These are phyloP conservation scores for Castor canadensis DNA, from an alignment of 2,113 vertebrate genomes.

Conservation along the genomic window DNA sequence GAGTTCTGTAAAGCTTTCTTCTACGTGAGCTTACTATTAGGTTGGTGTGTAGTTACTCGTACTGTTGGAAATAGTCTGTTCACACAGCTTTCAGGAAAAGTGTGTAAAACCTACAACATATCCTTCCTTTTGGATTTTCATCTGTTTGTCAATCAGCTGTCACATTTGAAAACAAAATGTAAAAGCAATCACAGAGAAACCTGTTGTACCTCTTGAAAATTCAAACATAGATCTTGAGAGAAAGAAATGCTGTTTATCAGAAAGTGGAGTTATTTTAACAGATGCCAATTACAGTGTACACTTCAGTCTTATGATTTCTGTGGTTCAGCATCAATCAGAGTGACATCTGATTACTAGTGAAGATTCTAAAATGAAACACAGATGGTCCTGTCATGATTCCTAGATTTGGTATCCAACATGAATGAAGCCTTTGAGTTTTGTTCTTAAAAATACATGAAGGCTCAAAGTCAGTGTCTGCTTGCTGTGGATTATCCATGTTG, in stretches of 20 bases:
- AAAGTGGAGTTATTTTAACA: background rate
- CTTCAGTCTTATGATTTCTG: background rate
- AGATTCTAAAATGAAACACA: background rate
- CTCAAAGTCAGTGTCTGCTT: background rate
- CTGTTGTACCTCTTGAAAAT: background rate
- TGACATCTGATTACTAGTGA: background rate
- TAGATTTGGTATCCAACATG: background rate
- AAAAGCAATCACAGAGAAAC: constrained; percentile 18
- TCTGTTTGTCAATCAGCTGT: constrained; percentile 38
- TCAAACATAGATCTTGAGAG: background rate
- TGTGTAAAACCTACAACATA: constrained; percentile 52
- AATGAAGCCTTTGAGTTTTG: background rate
- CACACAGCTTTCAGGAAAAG: constrained; percentile 37
- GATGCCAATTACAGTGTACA: background rate
- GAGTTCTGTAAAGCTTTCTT: constrained; percentile 75
- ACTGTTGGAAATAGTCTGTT: constrained; percentile 71
- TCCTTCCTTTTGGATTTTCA: constrained; percentile 41
- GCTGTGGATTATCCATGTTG: background rate
- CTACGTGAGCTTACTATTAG: constrained; percentile 75
- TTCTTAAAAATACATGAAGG: background rate
- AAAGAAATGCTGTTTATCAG: background rate
- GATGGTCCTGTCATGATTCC: background rate
- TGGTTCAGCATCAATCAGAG: background rate
- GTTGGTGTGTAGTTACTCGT: constrained; percentile 76
- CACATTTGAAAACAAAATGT: constrained; percentile 38